Conservation (phyloP, 2,888 invertebrate genomes). For the Myathropa florea region DNA sequence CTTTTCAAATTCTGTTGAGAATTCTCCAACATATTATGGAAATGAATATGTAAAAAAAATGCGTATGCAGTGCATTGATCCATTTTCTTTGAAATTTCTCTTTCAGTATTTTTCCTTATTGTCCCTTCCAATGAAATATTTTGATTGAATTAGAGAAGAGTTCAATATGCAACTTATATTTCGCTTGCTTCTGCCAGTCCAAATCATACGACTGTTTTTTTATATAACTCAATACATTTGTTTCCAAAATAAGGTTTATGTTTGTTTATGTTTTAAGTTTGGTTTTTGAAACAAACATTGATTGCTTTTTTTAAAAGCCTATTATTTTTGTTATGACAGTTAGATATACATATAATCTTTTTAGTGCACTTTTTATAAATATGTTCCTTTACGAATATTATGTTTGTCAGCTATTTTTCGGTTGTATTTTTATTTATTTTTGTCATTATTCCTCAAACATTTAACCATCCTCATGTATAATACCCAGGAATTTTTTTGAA, state of each 20-base stretch:
- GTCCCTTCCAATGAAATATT: constrained; percentile 36
- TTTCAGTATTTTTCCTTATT: constrained; percentile 31
- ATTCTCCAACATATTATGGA: constrained; percentile 15
- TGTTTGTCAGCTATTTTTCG: background rate
- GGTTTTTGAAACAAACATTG: background rate
- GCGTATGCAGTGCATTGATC: background rate
- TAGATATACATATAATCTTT: background rate
- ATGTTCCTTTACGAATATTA: background rate
- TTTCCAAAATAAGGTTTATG: constrained; percentile 3
- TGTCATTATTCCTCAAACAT: background rate
- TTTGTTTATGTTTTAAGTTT: background rate
- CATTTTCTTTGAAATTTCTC: constrained; percentile 35
- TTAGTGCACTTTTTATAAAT: background rate
- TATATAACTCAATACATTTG: background rate
- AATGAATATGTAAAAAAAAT: background rate
- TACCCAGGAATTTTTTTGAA: too few species aligned
- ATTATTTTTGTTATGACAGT: background rate
- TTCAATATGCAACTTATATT: constrained; percentile 42
- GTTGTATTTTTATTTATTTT: background rate
- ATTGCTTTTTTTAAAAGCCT: background rate
- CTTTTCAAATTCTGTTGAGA: constrained; percentile 35
- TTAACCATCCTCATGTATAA: background rate
- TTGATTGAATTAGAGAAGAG: constrained; percentile 37
- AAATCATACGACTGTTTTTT: constrained; percentile 9
- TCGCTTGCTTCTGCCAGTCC: constrained; percentile 62